phyloP scores from a whole-genome alignment of 2,888 invertebrate species.

The Hyppa rectilinea region DNA sequence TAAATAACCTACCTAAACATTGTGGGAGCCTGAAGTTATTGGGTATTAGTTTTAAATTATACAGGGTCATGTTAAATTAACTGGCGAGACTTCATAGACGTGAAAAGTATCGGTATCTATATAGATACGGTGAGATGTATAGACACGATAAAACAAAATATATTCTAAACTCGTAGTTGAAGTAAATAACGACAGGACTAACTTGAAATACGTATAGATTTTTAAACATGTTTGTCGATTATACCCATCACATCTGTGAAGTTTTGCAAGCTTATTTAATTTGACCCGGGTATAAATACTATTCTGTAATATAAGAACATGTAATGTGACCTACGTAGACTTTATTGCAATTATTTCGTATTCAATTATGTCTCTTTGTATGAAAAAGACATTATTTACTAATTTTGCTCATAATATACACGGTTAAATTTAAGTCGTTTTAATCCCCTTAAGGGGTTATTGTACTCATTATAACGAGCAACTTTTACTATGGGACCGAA shows the following conservation, averaged over 20 bases:
- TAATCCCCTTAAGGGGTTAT: too few species aligned
- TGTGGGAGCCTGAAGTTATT: conserved; percentile 8
- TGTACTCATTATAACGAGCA: too few species aligned
- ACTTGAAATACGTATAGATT: too few species aligned
- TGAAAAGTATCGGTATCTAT: background rate
- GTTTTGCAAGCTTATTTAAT: background rate
- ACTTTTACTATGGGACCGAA: too few species aligned
- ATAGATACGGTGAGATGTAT: too few species aligned
- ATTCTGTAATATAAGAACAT: conserved; percentile 36
- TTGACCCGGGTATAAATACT: conserved; percentile 6
- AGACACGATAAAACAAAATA: background rate
- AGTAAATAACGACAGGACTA: background rate
- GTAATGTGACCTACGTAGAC: conserved; percentile 48
- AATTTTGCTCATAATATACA: conserved; percentile 60
- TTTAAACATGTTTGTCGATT: too few species aligned
- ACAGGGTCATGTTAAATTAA: background rate
- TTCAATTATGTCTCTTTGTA: conserved; percentile 39
- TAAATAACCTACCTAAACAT: conserved; percentile 22
- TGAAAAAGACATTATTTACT: conserved; percentile 41
- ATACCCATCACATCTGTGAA: too few species aligned
- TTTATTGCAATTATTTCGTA: conserved; percentile 46
- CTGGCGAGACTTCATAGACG: background rate
- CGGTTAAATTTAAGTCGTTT: too few species aligned
- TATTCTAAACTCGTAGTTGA: too few species aligned
- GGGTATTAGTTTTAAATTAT: conserved; percentile 20